These are phyloP conservation scores for Callospermophilus lateralis DNA, from an alignment of 2,113 vertebrate species.

Conservation along the genomic window DNA sequence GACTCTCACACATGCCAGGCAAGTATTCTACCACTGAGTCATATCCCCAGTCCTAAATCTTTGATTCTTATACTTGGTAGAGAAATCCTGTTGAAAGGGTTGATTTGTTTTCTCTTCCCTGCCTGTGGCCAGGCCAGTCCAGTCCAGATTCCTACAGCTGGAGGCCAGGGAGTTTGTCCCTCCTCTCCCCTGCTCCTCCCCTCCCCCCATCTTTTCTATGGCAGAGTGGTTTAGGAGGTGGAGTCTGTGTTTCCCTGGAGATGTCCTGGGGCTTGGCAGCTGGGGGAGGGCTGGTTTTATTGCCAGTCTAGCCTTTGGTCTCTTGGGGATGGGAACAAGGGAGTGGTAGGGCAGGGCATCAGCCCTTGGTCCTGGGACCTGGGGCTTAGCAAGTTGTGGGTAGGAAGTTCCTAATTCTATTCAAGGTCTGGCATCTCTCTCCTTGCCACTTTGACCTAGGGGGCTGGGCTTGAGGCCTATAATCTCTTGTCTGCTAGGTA, in stretches of 20 bases:
- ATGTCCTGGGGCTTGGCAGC: not conserved
- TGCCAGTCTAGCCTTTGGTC: slow-evolving; percentile 69
- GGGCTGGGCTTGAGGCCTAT: not conserved
- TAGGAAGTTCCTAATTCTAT: not conserved
- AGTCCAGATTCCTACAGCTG: slow-evolving; percentile 11
- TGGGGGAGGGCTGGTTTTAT: slow-evolving; percentile 54
- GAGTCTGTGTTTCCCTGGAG: slow-evolving; percentile 40
- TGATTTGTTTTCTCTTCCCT: not conserved
- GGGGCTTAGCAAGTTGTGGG: not conserved
- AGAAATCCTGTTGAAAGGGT: not conserved
- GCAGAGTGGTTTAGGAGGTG: not conserved
- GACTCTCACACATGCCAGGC: no score
- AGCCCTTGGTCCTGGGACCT: slow-evolving; percentile 41
- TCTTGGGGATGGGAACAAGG: slow-evolving; percentile 32
- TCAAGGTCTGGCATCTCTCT: not conserved
- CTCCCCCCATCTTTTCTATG: not conserved
- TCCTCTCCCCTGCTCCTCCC: not conserved
- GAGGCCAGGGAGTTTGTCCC: not conserved
- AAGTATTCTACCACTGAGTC: no score
- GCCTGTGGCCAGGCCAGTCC: not conserved
- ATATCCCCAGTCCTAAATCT: not conserved
- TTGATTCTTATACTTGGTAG: not conserved
- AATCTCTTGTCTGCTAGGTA: not conserved
- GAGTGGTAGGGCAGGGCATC: slow-evolving; percentile 27
- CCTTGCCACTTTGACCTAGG: not conserved